phyloP scores from a whole-genome alignment of 2,888 invertebrate genomes.

The Chaitophorus viminalis region DNA sequence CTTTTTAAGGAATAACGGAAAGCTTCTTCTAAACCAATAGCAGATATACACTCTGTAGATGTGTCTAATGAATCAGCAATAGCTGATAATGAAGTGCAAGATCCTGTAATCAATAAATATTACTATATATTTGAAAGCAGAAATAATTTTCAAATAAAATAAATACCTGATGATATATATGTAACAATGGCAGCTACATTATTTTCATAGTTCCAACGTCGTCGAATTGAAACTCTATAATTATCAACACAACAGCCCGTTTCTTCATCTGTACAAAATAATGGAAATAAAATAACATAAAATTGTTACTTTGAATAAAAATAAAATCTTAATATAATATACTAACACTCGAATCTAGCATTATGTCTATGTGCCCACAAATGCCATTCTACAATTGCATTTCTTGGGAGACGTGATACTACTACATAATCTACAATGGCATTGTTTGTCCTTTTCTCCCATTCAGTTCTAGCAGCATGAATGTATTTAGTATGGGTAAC shows the following conservation, averaged over 20 bases:
- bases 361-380: conserved; percentile 91
- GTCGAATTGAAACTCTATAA: conserved; percentile 82
- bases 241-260: conserved; percentile 87
- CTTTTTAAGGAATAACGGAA: conserved; percentile 70
- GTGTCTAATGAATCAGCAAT: conserved; percentile 66
- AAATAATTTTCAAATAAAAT: neutral
- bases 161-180: conserved; percentile 78
- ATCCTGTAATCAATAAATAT: conserved; percentile 65
- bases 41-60: conserved; percentile 66
- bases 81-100: conserved; percentile 68
- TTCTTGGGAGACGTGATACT: conserved; percentile 81
- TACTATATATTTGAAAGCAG: neutral
- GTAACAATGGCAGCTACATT: conserved; percentile 87
- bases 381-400: conserved; percentile 90
- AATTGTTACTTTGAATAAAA: neutral
- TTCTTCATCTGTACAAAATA: conserved; percentile 78
- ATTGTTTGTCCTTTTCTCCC: conserved; percentile 85
- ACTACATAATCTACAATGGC: conserved; percentile 89
- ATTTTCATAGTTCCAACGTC: conserved; percentile 90
- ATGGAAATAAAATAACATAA: neutral
- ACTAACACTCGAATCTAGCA: conserved; percentile 85
- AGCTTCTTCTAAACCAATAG: conserved; percentile 68
- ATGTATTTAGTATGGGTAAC: conserved; percentile 79
- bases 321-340: neutral
- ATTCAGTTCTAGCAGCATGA: conserved; percentile 80